phyloP scores from a whole-genome alignment of 2,797 vertebrate species.

The Scomberomorus guttatus region DNA sequence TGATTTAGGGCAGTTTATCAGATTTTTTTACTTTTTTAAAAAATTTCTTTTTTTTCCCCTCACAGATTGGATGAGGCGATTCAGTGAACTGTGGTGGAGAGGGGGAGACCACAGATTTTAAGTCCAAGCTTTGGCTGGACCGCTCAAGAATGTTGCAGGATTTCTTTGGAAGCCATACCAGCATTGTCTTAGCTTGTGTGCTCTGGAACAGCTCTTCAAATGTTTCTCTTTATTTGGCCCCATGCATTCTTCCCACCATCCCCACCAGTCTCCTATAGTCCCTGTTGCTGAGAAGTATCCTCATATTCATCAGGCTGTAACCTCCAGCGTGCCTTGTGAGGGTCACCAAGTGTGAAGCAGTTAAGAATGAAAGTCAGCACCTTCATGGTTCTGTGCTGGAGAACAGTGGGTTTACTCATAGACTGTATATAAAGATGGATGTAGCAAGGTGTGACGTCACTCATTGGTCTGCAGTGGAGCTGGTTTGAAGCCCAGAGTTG shows the following conservation, averaged over 20 bases:
- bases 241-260: slow-evolving; percentile 24
- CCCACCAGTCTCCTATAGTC: slow-evolving; percentile 5
- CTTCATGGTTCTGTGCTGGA: slow-evolving; percentile 19
- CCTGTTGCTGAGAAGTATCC: slow-evolving; percentile 10
- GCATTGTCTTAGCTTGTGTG: slow-evolving; percentile 26
- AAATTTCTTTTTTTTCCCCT: too few relatives aligned
- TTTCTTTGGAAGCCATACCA: slow-evolving; percentile 39
- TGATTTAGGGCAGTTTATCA: too few relatives aligned
- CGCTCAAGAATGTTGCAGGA: slow-evolving; percentile 26
- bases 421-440: neutral
- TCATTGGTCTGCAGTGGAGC: too few relatives aligned
- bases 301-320: slow-evolving; percentile 22
- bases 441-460: neutral
- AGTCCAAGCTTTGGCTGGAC: slow-evolving; percentile 46
- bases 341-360: slow-evolving; percentile 15
- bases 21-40: too few relatives aligned
- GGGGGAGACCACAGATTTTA: too few relatives aligned
- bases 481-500: too few relatives aligned
- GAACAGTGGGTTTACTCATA: slow-evolving; percentile 3
- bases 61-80: too few relatives aligned
- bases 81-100: too few relatives aligned
- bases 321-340: neutral
- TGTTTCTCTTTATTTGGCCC: slow-evolving; percentile 33
- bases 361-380: neutral
- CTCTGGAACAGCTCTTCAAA: slow-evolving; percentile 45